Evolutionary conservation across 2,113 vertebrate species (phyloP), one percentile per base, ranked within the genome.

Genomic region (Neoarius graeffei): DNA sequence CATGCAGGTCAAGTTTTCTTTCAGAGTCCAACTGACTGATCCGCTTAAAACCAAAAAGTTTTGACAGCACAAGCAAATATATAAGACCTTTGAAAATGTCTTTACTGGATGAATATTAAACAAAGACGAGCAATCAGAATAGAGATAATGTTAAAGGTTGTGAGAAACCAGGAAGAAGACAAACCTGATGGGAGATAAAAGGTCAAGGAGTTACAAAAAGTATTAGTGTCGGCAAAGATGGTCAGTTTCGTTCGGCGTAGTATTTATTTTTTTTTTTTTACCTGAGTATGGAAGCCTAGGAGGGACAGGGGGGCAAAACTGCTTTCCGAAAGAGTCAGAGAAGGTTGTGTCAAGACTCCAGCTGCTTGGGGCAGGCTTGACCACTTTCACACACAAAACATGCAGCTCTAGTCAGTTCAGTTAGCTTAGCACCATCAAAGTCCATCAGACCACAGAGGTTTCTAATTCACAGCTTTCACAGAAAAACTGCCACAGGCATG

Each of bases 261-360:
- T 0, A 23, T 1, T 88, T 27, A 90, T 35, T 66, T 48, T 23
- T 86, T 60, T 35, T 50, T 77, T n/a, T 89, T 95, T 96, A 99
- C 98, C 98, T 95, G 96, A 96, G 92, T 97, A 96, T 25, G 95
- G 95, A 92, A 97, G 97, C 92, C 98, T 97, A 92, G 98, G 98
- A 94, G 98, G 98, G 83, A 99, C 95, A 89, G 98, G 98, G 93
- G 98, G 98, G 92, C 96, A 96, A 84, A 96, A 91, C 90, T 97
- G 94, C 93, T 96, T 98, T 95, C 97, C 96, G n/a, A 94, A 89
- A 95, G 95, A 94, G 89, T 98, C 97, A 94, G 96, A 96, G 92
- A 97, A 94, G 86, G 93, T 92, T 91, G 92, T 96, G 91, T 99
- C 98, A 94, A 99, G 95, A 95, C 97, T 99, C 98, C 98, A 99